Evolutionary conservation across 2,888 invertebrate genomes (phyloP), one percentile per base, ranked within the genome.

Genomic region (Ommatoiulus sabulosus): DNA sequence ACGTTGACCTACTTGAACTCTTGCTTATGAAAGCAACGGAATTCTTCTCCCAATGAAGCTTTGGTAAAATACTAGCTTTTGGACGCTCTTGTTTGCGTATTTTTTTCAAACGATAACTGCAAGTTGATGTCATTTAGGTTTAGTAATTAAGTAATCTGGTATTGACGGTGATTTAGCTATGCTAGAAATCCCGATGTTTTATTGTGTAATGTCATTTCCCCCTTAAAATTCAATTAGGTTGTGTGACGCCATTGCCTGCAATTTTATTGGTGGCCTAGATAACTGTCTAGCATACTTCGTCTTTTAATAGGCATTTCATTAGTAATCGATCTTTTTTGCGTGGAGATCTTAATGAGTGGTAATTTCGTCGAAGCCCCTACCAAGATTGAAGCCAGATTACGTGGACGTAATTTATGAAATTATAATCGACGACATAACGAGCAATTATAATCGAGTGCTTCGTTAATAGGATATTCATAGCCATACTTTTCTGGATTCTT

Each of bases 241-340:
- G 35, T 0, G 80, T 80, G 80, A 80, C 80, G 80, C 35, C 80
- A 80, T 80, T 80, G 80, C 4, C 80, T 12, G 35, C 5, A 35
- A 80, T 80, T 80, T 80, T 80, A 80, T 80, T 80, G 80, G 80
- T 24, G 80, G 24, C 80, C 80, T 80, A 80, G 35, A 80, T 80
- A 80, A 43, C 80, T 80, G 80, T 35, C 80, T 80, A 35, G 12
- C 80, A 35, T 80, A 80, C 35, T 10, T 12, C 15, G 80, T 43
- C 80, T 35, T 80, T 80, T 12, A 80, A 80, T 80, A 35, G 35
- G 35, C 80, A 80, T 80, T 35, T 80, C 35, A 80, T 80, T 35
- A 80, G 35, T 80, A 35, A 80, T 80, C 80, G 80, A 80, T 80
- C 35, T 80, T 72, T 72, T 20, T 24, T 24, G 72, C 20, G 20